phyloP scores from a whole-genome alignment of 1,140 invertebrate genomes.

The Dreissena polymorpha region DNA sequence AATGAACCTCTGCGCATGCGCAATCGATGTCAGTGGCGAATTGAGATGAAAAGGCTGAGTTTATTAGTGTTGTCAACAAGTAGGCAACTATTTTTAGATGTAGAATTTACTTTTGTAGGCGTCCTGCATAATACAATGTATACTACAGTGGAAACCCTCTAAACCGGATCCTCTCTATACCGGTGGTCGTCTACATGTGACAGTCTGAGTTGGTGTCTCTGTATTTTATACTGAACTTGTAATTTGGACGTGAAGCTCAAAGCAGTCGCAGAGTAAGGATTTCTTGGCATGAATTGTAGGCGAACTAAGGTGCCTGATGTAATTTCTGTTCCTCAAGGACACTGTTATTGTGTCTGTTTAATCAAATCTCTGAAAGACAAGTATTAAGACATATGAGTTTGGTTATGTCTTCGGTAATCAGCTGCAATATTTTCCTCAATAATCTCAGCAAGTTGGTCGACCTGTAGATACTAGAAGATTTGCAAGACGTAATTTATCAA shows the following conservation, averaged over 20 bases:
- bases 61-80: too few species aligned
- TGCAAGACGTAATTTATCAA: too few species aligned
- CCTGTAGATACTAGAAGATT: too few species aligned
- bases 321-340: constrained; percentile 24
- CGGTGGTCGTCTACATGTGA: constrained; percentile 29
- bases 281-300: constrained; percentile 21
- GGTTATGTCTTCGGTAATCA: constrained; percentile 13
- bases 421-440: constrained; percentile 15
- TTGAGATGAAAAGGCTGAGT: too few species aligned
- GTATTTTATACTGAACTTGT: constrained; percentile 29
- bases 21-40: too few species aligned
- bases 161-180: too few species aligned
- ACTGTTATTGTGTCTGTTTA: constrained; percentile 4
- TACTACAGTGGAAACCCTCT: too few species aligned
- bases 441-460: background rate
- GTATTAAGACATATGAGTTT: constrained; percentile 12
- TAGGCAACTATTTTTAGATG: too few species aligned
- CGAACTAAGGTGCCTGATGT: background rate
- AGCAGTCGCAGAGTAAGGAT: constrained; percentile 12
- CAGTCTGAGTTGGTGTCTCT: constrained; percentile 16
- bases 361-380: constrained; percentile 15
- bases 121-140: too few species aligned
- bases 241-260: constrained; percentile 34
- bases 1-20: too few species aligned
- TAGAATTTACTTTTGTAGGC: too few species aligned